Conservation (phyloP, 2,113 vertebrate species). For the Connochaetes taurinus region DNA sequence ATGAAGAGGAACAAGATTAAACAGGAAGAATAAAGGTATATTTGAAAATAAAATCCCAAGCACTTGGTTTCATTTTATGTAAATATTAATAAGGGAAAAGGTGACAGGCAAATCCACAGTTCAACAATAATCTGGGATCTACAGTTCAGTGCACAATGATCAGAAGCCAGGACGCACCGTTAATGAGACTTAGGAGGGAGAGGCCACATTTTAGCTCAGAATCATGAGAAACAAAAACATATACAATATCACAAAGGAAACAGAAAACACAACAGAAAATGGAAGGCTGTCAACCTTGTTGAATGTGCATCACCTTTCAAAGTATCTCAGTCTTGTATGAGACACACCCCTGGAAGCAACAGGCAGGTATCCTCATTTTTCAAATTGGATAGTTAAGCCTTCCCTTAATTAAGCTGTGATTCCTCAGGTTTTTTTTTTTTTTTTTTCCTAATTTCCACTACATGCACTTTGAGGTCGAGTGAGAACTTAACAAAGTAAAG, state of each 20-base stretch:
- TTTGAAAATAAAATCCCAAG: constrained; percentile 36
- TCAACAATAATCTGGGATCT: constrained; percentile 27
- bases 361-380: background rate
- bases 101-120: background rate
- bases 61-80: constrained; percentile 14
- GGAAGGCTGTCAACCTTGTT: background rate
- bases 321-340: background rate
- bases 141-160: background rate
- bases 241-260: background rate
- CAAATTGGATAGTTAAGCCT: background rate
- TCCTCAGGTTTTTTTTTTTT: background rate
- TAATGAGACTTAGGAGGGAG: background rate
- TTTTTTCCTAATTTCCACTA: background rate
- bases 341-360: background rate
- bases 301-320: background rate
- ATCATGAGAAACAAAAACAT: background rate
- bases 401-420: background rate
- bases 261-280: background rate
- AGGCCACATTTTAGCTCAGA: background rate
- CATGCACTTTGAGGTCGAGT: background rate
- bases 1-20: constrained; percentile 27
- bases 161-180: background rate
- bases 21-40: constrained; percentile 17
- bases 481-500: background rate
- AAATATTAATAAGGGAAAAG: constrained; percentile 56